These are phyloP conservation scores for Melieria picta DNA, from an alignment of 2,888 invertebrate genomes.

Conservation along the genomic window DNA sequence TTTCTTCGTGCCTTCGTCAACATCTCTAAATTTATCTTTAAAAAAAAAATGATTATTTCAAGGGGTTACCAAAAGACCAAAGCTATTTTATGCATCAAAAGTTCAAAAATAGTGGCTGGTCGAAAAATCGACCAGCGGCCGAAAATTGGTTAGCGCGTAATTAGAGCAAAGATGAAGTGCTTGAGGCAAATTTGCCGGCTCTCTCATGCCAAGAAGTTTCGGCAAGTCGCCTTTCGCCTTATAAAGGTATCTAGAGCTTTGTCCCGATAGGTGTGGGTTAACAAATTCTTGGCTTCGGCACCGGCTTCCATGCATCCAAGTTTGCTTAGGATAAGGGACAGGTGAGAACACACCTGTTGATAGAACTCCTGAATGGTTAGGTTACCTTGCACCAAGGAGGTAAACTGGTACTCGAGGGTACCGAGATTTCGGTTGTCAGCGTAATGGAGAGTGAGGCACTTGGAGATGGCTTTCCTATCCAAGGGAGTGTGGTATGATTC, in stretches of 20 bases:
- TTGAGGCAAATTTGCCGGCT: slow-evolving; percentile 17
- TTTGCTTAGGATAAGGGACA: slow-evolving; percentile 21
- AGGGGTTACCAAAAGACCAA: no score
- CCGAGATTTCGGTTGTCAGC: slow-evolving; percentile 36
- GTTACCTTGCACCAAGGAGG: slow-evolving; percentile 30
- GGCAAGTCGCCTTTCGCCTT: slow-evolving; percentile 22
- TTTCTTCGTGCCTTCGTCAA: no score
- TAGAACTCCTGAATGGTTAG: slow-evolving; percentile 34
- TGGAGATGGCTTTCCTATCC: no score
- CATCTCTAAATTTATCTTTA: no score
- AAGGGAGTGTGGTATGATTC: no score
- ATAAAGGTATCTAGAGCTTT: slow-evolving; percentile 25
- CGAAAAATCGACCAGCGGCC: no score
- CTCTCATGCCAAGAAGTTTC: slow-evolving; percentile 24
- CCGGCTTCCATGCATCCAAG: slow-evolving; percentile 22
- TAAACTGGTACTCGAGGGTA: slow-evolving; percentile 39
- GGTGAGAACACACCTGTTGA: slow-evolving; percentile 28
- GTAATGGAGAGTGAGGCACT: slow-evolving; percentile 36
- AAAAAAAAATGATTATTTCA: no score
- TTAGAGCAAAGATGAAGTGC: slow-evolving; percentile 4
- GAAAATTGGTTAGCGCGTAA: not conserved
- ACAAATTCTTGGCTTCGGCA: slow-evolving; percentile 5
- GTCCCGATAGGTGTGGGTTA: slow-evolving; percentile 26
- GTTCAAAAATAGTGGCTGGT: no score
- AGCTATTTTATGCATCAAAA: no score